A percentile compares a stretch with the other conserved stretches of the same genome.
These are phyloP conservation scores for Drosophila novamexicana DNA, from an alignment of 1,140 invertebrate species.

Conservation along the genomic window DNA sequence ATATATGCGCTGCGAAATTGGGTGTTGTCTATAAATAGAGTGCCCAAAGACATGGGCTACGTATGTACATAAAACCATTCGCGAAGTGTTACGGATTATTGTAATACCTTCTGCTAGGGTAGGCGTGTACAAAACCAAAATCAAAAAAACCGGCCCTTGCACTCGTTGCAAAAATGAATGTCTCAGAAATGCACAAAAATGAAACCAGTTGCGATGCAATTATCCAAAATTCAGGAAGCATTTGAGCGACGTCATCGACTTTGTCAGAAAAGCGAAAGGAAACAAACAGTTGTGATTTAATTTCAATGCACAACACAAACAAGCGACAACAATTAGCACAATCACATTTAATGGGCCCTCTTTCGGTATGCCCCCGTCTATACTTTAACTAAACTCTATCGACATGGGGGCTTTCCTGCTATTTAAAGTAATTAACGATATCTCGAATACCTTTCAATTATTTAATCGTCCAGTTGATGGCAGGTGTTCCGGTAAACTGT, in stretches of 20 bases:
- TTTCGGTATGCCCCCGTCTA: conserved; percentile 17
- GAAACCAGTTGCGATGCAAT: conserved; percentile 59
- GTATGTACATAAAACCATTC: too few relatives aligned
- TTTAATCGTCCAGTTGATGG: neutral
- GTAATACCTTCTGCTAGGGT: neutral
- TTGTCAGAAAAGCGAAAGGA: conserved; percentile 72
- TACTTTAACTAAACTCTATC: neutral
- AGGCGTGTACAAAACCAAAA: conserved; percentile 2
- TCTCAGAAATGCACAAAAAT: conserved; percentile 46
- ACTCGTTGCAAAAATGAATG: conserved; percentile 46
- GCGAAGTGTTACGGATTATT: neutral
- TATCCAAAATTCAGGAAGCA: conserved; percentile 70
- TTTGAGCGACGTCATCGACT: conserved; percentile 48
- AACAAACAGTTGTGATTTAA: conserved; percentile 48
- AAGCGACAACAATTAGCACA: conserved; percentile 52
- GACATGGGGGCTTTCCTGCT: conserved; percentile 39
- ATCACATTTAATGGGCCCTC: conserved; percentile 44
- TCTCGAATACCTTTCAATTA: conserved; percentile 21
- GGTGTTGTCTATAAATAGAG: too few relatives aligned
- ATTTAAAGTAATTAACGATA: conserved; percentile 55
- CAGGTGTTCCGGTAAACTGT: conserved; percentile 35
- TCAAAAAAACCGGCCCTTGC: conserved; percentile 21
- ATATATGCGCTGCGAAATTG: too few relatives aligned
- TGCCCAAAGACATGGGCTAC: too few relatives aligned
- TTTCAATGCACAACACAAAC: conserved; percentile 51